These are phyloP conservation scores for Alcedo atthis DNA, from an alignment of 2,797 vertebrate genomes.

Conservation along the genomic window DNA sequence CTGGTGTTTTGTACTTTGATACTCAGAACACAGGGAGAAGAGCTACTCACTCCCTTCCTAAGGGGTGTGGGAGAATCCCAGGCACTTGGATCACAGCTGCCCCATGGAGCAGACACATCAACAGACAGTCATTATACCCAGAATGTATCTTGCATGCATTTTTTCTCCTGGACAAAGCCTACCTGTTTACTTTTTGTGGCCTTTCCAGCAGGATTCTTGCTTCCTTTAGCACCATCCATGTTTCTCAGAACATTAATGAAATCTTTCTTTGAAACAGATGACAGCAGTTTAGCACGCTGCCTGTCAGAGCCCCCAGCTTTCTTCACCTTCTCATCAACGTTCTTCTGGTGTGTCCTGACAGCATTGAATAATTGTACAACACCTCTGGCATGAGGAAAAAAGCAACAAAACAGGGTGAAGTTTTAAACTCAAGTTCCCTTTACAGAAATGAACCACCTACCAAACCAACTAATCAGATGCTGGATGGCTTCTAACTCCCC, in stretches of 20 bases:
- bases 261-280: slow-evolving; percentile 90
- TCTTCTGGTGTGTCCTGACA: slow-evolving; percentile 90
- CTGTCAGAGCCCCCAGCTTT: slow-evolving; percentile 87
- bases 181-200: slow-evolving; percentile 70
- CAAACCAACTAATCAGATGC: not conserved
- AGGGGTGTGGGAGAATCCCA: not conserved
- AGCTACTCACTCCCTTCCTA: not conserved
- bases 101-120: not conserved
- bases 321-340: slow-evolving; percentile 85
- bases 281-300: slow-evolving; percentile 89
- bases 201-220: slow-evolving; percentile 54
- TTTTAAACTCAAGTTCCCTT: not conserved
- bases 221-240: slow-evolving; percentile 61
- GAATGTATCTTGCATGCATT: not conserved
- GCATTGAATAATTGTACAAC: slow-evolving; percentile 96
- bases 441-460: not conserved
- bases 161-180: not conserved
- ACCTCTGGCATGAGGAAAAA: slow-evolving; percentile 76
- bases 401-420: not conserved
- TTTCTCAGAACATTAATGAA: slow-evolving; percentile 91
- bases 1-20: not conserved
- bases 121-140: not conserved
- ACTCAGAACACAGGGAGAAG: not conserved
- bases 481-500: not conserved
- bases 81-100: not conserved